These are phyloP conservation scores for Troilus luridus DNA, from an alignment of 2,888 invertebrate genomes.

Conservation along the genomic window DNA sequence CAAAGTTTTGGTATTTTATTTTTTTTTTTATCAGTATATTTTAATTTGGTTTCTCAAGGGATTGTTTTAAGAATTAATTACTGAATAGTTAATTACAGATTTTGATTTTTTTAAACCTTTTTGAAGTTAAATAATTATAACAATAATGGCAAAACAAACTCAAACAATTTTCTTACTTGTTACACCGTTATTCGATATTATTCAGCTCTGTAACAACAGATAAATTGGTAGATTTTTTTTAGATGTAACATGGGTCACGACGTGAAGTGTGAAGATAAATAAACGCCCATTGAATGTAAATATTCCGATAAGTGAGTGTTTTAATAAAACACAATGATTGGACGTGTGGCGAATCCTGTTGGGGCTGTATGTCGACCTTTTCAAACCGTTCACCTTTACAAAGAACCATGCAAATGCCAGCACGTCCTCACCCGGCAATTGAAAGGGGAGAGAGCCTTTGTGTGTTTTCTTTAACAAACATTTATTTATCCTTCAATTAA, in stretches of 20 bases:
- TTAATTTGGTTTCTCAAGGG: too few relatives aligned
- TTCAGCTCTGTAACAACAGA: too few relatives aligned
- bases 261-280: background rate
- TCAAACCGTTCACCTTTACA: conserved; percentile 15
- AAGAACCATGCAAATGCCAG: conserved; percentile 21
- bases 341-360: background rate
- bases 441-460: background rate
- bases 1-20: too few relatives aligned
- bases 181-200: too few relatives aligned
- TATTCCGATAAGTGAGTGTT: background rate
- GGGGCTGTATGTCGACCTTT: background rate
- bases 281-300: background rate
- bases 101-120: too few relatives aligned
- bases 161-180: too few relatives aligned
- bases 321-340: background rate
- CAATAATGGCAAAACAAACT: too few relatives aligned
- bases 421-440: conserved; percentile 16
- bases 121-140: too few relatives aligned
- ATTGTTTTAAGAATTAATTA: too few relatives aligned
- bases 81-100: too few relatives aligned
- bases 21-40: too few relatives aligned
- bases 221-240: too few relatives aligned
- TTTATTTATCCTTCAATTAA: background rate
- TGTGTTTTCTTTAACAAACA: background rate
- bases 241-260: background rate